These are phyloP conservation scores for Equus przewalskii DNA, from an alignment of 2,113 vertebrate genomes.

Conservation along the genomic window DNA sequence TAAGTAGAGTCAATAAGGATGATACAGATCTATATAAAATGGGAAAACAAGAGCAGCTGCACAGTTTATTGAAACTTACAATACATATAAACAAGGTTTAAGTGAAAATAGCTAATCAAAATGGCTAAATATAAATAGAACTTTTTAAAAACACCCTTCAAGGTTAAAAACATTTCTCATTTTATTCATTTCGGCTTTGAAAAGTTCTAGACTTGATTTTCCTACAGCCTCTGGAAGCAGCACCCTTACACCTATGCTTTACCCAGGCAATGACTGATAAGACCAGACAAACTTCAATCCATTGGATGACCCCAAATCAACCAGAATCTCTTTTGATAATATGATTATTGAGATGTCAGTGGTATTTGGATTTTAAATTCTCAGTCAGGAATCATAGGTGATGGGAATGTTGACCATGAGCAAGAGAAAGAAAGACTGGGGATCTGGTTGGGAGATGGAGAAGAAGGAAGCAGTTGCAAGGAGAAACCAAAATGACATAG, in stretches of 20 bases:
- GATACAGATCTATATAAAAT: constrained; percentile 37
- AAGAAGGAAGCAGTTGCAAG: background rate
- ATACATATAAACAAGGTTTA: constrained; percentile 31
- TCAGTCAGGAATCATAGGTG: background rate
- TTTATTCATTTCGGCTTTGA: background rate
- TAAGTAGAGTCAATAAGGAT: constrained; percentile 58
- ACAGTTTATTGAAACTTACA: constrained; percentile 50
- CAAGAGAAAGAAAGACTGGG: background rate
- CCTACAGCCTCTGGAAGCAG: background rate
- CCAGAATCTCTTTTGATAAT: background rate
- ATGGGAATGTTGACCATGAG: background rate
- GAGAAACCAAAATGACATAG: background rate
- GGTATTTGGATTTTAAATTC: background rate
- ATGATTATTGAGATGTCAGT: background rate
- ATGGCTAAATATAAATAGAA: constrained; percentile 28
- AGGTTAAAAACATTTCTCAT: background rate
- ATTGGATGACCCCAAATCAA: background rate
- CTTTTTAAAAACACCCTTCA: background rate
- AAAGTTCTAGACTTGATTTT: background rate
- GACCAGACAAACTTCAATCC: background rate
- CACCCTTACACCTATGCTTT: background rate
- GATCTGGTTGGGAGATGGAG: background rate
- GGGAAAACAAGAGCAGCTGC: background rate
- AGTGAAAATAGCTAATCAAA: constrained; percentile 44
- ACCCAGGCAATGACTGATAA: background rate